Conservation (phyloP, 2,797 vertebrate genomes). For the Trichosurus vulpecula region DNA sequence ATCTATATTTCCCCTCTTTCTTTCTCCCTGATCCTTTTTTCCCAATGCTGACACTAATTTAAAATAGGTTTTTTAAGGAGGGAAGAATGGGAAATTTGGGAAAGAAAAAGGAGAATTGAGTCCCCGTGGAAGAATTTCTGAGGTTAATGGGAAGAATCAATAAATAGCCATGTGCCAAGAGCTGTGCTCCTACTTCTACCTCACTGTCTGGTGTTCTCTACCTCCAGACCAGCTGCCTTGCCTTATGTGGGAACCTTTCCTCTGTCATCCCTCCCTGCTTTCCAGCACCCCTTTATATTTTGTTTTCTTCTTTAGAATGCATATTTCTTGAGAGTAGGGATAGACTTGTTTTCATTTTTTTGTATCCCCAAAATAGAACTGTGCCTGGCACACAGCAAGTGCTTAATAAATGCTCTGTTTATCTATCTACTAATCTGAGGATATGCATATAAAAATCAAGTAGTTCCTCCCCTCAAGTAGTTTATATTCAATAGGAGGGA, state of each 20-base stretch:
- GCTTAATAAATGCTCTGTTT: not conserved
- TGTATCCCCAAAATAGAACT: not conserved
- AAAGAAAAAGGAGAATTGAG: not conserved
- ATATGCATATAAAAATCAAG: not conserved
- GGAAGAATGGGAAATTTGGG: not conserved
- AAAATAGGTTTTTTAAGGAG: not conserved
- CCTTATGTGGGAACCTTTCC: not conserved
- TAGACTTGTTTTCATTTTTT: not conserved
- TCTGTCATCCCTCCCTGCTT: not conserved
- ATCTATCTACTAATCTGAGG: not conserved
- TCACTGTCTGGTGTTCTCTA: not conserved
- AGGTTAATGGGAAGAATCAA: not conserved
- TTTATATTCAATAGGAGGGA: too few species aligned
- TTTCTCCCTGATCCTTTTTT: not conserved
- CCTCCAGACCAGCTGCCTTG: not conserved
- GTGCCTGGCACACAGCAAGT: not conserved
- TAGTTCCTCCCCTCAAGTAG: not conserved
- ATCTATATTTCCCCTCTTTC: not conserved
- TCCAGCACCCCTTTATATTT: not conserved
- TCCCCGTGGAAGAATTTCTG: not conserved
- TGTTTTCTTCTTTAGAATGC: not conserved
- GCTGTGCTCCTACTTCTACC: not conserved
- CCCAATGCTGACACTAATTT: not conserved
- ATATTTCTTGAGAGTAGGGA: not conserved
- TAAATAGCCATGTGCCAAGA: not conserved